These are phyloP conservation scores for Pterobdella sp. DNA, from an alignment of 2,888 invertebrate species.

Conservation along the genomic window DNA sequence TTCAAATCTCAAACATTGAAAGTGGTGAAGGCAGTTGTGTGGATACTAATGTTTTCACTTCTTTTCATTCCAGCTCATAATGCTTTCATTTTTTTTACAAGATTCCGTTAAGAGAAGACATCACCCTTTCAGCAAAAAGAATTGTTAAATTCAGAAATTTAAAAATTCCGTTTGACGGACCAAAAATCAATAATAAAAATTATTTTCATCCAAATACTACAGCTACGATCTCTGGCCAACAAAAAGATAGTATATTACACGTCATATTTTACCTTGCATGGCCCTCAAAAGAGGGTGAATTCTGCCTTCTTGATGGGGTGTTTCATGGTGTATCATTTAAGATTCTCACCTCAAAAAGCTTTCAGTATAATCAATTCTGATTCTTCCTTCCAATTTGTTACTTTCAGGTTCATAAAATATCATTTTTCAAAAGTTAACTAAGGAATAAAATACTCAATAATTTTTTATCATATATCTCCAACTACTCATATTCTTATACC, in stretches of 20 bases:
- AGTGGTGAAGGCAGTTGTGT: too few species aligned
- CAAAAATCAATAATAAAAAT: not conserved
- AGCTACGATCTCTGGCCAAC: slow-evolving; percentile 17
- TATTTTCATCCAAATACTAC: not conserved
- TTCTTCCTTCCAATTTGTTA: not conserved
- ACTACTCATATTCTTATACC: not conserved
- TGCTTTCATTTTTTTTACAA: not conserved
- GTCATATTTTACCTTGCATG: not conserved
- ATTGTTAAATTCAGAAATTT: too few species aligned
- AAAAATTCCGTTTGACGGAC: not conserved
- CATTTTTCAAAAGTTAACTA: not conserved
- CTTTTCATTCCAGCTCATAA: too few species aligned
- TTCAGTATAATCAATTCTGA: not conserved
- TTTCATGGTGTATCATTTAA: slow-evolving; percentile 18
- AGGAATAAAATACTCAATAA: not conserved
- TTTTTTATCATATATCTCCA: not conserved
- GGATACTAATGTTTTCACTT: too few species aligned
- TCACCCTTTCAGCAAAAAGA: not conserved
- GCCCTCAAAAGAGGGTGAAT: slow-evolving; percentile 28
- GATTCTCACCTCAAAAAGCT: not conserved
- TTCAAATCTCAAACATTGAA: too few species aligned
- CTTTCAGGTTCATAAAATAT: slow-evolving; percentile 10
- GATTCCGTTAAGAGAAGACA: not conserved
- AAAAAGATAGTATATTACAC: slow-evolving; percentile 30
- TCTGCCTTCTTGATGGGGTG: slow-evolving; percentile 31